A percentile compares a stretch with the other conserved stretches of the same genome.
phyloP scores from a whole-genome alignment of 2,797 vertebrate genomes.

The Margarornis squamiger region DNA sequence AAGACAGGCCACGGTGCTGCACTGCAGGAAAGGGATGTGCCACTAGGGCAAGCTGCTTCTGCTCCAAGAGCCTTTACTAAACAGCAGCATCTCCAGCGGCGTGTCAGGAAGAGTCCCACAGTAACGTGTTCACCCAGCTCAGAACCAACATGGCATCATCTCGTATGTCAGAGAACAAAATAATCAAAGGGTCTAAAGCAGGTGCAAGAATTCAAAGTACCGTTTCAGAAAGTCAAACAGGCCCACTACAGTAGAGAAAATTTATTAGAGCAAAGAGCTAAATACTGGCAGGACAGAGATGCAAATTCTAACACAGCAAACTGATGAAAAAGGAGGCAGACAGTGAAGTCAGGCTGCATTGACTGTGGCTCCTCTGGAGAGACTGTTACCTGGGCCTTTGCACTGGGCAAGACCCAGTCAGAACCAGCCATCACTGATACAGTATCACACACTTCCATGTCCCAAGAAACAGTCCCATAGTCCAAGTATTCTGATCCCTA shows the following conservation, averaged over 20 bases:
- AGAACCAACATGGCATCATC: not conserved
- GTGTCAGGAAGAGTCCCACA: not conserved
- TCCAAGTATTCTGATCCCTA: not conserved
- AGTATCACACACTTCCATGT: not conserved
- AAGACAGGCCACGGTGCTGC: rapidly evolving
- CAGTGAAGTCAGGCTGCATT: not conserved
- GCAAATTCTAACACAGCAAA: not conserved
- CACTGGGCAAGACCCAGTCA: not conserved
- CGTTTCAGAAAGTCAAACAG: not conserved
- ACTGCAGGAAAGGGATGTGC: not conserved
- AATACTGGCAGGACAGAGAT: not conserved
- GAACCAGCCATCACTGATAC: not conserved
- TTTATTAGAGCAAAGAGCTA: not conserved
- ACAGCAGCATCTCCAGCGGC: not conserved
- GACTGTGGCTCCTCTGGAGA: not conserved
- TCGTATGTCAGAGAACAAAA: not conserved
- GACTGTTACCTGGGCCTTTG: not conserved
- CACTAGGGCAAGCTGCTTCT: not conserved
- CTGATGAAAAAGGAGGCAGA: not conserved
- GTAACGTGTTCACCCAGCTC: not conserved
- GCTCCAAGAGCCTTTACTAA: not conserved
- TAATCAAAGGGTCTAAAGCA: not conserved
- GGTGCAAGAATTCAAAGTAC: not conserved
- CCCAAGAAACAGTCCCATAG: not conserved
- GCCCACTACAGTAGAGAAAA: not conserved